phyloP scores from a whole-genome alignment of 2,888 invertebrate genomes.

The Alviniconcha strummeri region DNA sequence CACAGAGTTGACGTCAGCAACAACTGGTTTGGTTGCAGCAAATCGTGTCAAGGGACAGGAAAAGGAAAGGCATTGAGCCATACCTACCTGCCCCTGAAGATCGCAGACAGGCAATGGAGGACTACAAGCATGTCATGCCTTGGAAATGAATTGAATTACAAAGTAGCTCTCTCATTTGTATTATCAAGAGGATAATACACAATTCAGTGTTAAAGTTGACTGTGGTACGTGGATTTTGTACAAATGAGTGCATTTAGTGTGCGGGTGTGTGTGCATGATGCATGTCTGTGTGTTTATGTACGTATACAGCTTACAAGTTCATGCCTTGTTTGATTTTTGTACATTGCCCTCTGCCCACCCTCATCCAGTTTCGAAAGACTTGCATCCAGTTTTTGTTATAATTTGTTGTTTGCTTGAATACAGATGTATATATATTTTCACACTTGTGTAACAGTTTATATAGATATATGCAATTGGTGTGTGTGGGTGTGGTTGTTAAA shows the following conservation, averaged over 20 bases:
- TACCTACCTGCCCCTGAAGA: conserved; percentile 83
- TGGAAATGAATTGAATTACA: conserved; percentile 12
- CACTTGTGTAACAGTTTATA: too few relatives aligned
- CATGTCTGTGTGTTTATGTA: background rate
- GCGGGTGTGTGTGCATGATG: background rate
- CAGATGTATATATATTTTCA: too few relatives aligned
- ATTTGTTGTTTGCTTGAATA: too few relatives aligned
- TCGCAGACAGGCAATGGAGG: conserved; percentile 75
- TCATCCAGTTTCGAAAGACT: too few relatives aligned
- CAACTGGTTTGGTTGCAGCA: conserved; percentile 31
- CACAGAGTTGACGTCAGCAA: too few relatives aligned
- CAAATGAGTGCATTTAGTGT: too few relatives aligned
- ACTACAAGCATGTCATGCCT: conserved; percentile 45
- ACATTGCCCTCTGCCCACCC: too few relatives aligned
- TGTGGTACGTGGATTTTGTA: too few relatives aligned
- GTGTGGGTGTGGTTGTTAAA: too few relatives aligned
- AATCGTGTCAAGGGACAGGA: conserved; percentile 76
- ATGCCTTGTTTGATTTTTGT: background rate
- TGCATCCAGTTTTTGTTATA: too few relatives aligned
- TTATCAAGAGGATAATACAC: background rate
- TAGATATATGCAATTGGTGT: too few relatives aligned
- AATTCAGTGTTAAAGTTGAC: too few relatives aligned
- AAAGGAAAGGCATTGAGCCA: conserved; percentile 80
- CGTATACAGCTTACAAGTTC: background rate
- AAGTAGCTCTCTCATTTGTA: background rate